phyloP scores from a whole-genome alignment of 35 echinoderm and acorn worm genomes.

The Acanthaster planci region DNA sequence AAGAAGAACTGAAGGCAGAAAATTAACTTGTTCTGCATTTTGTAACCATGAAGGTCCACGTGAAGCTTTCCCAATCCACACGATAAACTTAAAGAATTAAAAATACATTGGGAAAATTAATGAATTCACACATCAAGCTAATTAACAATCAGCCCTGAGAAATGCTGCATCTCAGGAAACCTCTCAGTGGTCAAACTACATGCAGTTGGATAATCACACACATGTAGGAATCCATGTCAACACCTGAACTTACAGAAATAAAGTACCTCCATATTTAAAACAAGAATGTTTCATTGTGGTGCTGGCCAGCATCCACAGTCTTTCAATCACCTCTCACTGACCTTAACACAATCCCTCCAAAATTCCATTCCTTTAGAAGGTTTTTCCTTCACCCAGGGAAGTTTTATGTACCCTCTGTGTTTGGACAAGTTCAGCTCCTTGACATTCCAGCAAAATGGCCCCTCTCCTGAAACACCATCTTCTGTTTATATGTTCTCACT shows the following conservation, averaged over 20 bases:
- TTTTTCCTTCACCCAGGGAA: background rate
- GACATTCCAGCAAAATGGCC: background rate
- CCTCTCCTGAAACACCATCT: background rate
- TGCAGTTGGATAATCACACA: background rate
- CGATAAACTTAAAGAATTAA: too few species aligned
- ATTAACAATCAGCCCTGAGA: too few species aligned
- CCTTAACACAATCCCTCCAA: background rate
- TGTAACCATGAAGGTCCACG: too few species aligned
- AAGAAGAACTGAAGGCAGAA: too few species aligned
- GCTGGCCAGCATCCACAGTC: background rate
- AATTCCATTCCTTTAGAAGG: background rate
- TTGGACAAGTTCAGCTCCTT: slow-evolving; percentile 18
- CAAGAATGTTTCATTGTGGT: background rate
- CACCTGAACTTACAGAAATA: background rate
- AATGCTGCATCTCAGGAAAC: background rate
- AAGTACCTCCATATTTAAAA: background rate
- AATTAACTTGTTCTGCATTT: too few species aligned
- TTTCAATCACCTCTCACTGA: background rate
- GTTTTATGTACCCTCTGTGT: background rate
- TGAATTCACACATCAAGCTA: too few species aligned
- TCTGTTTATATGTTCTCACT: slow-evolving; percentile 5
- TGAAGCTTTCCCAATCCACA: too few species aligned
- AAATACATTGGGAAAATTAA: too few species aligned
- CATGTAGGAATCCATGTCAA: background rate
- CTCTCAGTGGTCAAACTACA: background rate